Evolutionary conservation across 2,888 invertebrate genomes (phyloP).

Genomic region (Blomia tropicalis): DNA sequence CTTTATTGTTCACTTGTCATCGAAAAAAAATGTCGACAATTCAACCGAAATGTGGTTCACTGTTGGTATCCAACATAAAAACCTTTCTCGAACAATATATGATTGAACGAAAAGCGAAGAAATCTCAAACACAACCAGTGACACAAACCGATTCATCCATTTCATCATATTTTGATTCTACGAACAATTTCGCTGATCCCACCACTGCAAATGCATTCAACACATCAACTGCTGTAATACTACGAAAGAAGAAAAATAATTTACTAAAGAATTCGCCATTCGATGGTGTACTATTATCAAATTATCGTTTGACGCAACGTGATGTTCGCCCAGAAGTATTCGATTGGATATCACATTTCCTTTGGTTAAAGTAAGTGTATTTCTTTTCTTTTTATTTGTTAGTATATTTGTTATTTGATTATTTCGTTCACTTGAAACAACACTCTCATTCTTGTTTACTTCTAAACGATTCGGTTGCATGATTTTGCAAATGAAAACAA

Average conservation of each 20-base stretch:
- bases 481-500: too few relatives aligned
- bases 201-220: constrained; percentile 9
- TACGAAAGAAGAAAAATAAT: not conserved
- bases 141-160: not conserved
- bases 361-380: constrained; percentile 53
- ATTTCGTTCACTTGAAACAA: not conserved
- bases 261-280: constrained; percentile 1
- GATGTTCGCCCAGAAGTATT: constrained; percentile 58
- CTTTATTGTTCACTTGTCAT: too few relatives aligned
- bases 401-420: not conserved
- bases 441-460: not conserved
- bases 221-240: constrained; percentile 8
- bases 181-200: not conserved
- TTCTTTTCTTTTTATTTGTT: constrained; percentile 17
- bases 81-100: not conserved
- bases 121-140: not conserved
- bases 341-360: constrained; percentile 58
- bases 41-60: not conserved
- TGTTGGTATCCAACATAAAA: not conserved
- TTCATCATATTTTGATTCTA: not conserved
- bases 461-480: too few relatives aligned
- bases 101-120: not conserved
- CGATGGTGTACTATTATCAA: not conserved
- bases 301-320: constrained; percentile 36
- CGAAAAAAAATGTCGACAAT: constrained; percentile 1